Conservation (phyloP, 1,140 invertebrate genomes). For the Psix sp. region DNA sequence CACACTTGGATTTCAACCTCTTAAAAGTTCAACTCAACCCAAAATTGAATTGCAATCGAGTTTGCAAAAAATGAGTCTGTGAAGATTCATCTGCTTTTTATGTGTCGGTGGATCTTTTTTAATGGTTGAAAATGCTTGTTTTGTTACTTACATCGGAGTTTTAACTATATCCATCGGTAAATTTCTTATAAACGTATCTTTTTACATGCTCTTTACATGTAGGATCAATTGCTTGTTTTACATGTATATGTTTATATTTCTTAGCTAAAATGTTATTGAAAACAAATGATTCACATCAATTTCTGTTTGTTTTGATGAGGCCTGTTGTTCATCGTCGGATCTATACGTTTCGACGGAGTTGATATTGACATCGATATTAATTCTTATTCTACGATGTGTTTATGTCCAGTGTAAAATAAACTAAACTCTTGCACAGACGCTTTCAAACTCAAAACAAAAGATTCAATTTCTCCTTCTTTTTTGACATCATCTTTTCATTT, state of each 20-base stretch:
- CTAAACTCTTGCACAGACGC: slow-evolving; percentile 46
- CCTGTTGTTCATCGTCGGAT: slow-evolving; percentile 33
- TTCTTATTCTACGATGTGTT: slow-evolving; percentile 53
- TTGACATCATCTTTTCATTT: slow-evolving; percentile 32
- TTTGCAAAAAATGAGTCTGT: too few species aligned
- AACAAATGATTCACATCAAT: slow-evolving; percentile 49
- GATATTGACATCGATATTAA: slow-evolving; percentile 60
- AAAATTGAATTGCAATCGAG: too few species aligned
- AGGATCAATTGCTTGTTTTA: slow-evolving; percentile 35
- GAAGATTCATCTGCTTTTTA: too few species aligned
- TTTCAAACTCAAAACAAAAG: slow-evolving; percentile 25
- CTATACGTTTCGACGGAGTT: slow-evolving; percentile 50
- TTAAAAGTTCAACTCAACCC: too few species aligned
- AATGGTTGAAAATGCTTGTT: slow-evolving; percentile 21
- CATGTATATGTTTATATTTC: slow-evolving; percentile 34
- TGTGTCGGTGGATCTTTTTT: too few species aligned
- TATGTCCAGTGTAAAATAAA: slow-evolving; percentile 39
- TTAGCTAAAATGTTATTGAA: slow-evolving; percentile 39
- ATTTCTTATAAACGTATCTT: slow-evolving; percentile 17
- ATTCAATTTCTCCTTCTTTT: slow-evolving; percentile 14
- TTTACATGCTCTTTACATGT: slow-evolving; percentile 34
- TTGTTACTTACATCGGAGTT: slow-evolving; percentile 11
- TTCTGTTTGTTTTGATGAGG: slow-evolving; percentile 46
- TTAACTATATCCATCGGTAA: slow-evolving; percentile 19
- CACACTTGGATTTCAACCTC: too few species aligned